A percentile compares a stretch with the other conserved stretches of the same genome.
These are phyloP conservation scores for Clarias gariepinus DNA, from an alignment of 2,113 vertebrate genomes.

Conservation along the genomic window DNA sequence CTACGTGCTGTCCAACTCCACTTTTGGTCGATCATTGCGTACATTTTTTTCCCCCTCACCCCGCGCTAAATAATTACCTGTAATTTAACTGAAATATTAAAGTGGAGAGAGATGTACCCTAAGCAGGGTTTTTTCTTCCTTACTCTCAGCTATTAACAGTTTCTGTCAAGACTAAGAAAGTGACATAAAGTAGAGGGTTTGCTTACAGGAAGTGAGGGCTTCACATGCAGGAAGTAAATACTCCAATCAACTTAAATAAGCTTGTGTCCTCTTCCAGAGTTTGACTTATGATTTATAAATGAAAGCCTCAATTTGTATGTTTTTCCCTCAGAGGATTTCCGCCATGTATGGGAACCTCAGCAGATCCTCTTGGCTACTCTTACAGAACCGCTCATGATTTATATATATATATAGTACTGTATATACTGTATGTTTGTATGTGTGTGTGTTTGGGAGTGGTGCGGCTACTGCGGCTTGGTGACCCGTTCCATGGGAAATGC, in stretches of 20 bases:
- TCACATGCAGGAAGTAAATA: slow-evolving; percentile 49
- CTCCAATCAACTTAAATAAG: slow-evolving; percentile 54
- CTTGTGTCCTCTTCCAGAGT: slow-evolving; percentile 12
- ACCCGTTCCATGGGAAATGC: slow-evolving; percentile 53
- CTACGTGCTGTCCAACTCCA: not conserved
- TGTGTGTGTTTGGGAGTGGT: slow-evolving; percentile 56
- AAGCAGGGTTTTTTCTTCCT: not conserved
- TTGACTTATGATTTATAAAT: slow-evolving; percentile 69
- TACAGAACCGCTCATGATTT: slow-evolving; percentile 59
- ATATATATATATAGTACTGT: slow-evolving; percentile 53
- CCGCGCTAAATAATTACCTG: not conserved
- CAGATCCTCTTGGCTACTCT: slow-evolving; percentile 59
- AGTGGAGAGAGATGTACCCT: not conserved
- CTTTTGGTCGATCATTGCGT: slow-evolving; percentile 3
- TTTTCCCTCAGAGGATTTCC: slow-evolving; percentile 56
- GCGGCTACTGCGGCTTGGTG: slow-evolving; percentile 55
- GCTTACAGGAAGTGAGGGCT: slow-evolving; percentile 1
- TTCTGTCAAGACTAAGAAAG: not conserved
- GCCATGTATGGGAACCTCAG: slow-evolving; percentile 64
- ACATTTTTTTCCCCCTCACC: not conserved
- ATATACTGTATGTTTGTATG: slow-evolving; percentile 50
- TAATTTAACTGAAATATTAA: slow-evolving; percentile 1
- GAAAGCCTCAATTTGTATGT: slow-evolving; percentile 54
- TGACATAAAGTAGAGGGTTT: not conserved
- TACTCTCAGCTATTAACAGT: not conserved